These are phyloP conservation scores for Danionella dracula DNA, from an alignment of 2,797 vertebrate species.

Conservation along the genomic window DNA sequence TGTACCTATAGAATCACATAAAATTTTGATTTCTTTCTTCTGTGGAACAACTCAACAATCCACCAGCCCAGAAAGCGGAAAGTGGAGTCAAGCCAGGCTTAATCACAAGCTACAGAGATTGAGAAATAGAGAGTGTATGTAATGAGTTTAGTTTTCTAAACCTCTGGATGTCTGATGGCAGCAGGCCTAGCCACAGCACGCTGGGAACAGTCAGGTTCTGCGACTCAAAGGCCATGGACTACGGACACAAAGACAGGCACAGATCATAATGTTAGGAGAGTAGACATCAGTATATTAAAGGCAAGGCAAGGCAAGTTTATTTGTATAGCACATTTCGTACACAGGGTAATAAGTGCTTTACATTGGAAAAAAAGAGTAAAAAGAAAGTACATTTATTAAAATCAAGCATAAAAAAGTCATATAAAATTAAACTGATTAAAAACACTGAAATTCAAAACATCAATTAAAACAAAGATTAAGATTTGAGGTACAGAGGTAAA, in stretches of 20 bases:
- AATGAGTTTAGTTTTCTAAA: conserved; percentile 66
- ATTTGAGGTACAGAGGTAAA: too few species aligned
- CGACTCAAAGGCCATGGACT: conserved; percentile 98
- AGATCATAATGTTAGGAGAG: too few species aligned
- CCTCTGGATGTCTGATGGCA: conserved; percentile 94
- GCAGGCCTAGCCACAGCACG: conserved; percentile 92
- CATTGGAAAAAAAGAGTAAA: too few species aligned
- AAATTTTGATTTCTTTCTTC: neutral
- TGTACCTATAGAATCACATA: too few species aligned
- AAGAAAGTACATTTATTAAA: too few species aligned
- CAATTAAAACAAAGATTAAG: too few species aligned
- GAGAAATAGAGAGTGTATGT: conserved; percentile 30
- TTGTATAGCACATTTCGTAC: too few species aligned
- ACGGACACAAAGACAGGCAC: conserved; percentile 50
- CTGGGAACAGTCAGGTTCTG: conserved; percentile 89
- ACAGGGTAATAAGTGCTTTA: too few species aligned
- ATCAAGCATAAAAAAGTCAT: too few species aligned
- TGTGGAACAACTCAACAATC: conserved; percentile 17
- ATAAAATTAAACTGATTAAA: too few species aligned
- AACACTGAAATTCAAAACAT: too few species aligned
- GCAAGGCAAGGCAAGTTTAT: too few species aligned
- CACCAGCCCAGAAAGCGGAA: conserved; percentile 48
- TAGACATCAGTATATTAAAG: neutral
- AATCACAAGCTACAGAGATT: conserved; percentile 61
- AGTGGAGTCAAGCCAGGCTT: conserved; percentile 45